A percentile compares a stretch with the other conserved stretches of the same genome.
phyloP scores from a whole-genome alignment of 35 echinoderm and acorn worm species.

The Ptychodera flava region DNA sequence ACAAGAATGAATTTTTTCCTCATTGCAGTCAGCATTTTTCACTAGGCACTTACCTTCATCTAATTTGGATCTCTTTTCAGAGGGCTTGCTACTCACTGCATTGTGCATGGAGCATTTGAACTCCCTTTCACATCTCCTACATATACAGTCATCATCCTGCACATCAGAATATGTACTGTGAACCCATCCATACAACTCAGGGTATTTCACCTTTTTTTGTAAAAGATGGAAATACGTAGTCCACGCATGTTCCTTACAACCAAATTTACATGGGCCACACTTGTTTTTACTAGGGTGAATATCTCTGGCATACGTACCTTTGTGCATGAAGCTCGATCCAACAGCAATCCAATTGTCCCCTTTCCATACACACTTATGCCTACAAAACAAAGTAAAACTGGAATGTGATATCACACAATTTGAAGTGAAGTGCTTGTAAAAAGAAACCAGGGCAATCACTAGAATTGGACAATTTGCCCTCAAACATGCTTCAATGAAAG shows the following conservation, averaged over 20 bases:
- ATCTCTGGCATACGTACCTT: too few relatives aligned
- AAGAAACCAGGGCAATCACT: too few relatives aligned
- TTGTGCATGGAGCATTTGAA: background rate
- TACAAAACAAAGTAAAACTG: too few relatives aligned
- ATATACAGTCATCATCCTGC: background rate
- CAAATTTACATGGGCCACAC: background rate
- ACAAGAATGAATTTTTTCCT: background rate
- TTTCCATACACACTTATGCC: too few relatives aligned
- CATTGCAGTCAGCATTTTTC: background rate
- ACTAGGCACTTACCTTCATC: background rate
- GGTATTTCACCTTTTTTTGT: background rate
- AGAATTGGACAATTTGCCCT: too few relatives aligned
- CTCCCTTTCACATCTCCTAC: background rate
- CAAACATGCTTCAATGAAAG: too few relatives aligned
- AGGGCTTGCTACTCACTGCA: background rate
- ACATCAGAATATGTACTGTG: background rate
- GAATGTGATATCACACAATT: too few relatives aligned
- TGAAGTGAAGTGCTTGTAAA: too few relatives aligned
- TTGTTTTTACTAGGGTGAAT: background rate
- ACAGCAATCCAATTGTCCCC: too few relatives aligned
- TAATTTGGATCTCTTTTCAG: background rate
- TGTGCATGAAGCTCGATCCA: too few relatives aligned
- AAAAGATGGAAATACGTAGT: background rate
- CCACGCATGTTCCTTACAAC: background rate
- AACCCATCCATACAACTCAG: background rate